These are phyloP conservation scores for Carapus acus DNA, from an alignment of 2,797 vertebrate genomes.

Conservation along the genomic window DNA sequence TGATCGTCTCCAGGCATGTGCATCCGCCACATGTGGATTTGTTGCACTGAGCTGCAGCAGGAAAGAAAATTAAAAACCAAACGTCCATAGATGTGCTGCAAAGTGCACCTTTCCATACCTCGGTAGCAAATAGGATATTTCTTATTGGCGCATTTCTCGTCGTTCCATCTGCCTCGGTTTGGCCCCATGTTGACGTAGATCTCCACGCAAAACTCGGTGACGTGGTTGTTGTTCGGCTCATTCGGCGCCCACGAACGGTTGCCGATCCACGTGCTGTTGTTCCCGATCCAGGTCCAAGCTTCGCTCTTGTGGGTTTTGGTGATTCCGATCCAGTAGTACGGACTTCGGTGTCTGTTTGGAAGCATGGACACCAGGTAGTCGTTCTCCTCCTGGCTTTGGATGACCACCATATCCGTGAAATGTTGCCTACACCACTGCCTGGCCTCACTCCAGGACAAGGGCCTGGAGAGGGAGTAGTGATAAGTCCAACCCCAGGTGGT, in stretches of 20 bases:
- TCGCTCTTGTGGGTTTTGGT: constrained; percentile 46
- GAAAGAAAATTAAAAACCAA: constrained; percentile 1
- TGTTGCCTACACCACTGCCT: constrained; percentile 44
- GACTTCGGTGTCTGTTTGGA: constrained; percentile 1
- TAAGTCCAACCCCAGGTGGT: constrained; percentile 60
- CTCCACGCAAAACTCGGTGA: constrained; percentile 72
- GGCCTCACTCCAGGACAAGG: constrained; percentile 59
- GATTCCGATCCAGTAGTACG: constrained; percentile 78
- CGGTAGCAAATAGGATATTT: constrained; percentile 64
- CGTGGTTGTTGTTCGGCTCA: constrained; percentile 68
- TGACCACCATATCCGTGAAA: constrained; percentile 66
- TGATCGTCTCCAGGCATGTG: constrained; percentile 62
- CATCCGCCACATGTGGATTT: constrained; percentile 49
- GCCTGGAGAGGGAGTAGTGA: constrained; percentile 8
- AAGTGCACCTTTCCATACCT: constrained; percentile 45
- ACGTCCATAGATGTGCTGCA: background rate
- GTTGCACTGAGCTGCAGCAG: constrained; percentile 64
- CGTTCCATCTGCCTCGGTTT: constrained; percentile 70
- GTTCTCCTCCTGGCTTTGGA: constrained; percentile 66
- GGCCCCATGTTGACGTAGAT: constrained; percentile 44
- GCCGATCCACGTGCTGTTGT: constrained; percentile 60
- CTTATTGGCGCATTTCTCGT: constrained; percentile 38
- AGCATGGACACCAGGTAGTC: constrained; percentile 52
- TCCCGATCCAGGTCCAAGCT: constrained; percentile 72
- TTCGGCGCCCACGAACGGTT: constrained; percentile 60